Conservation (phyloP, 2,113 vertebrate genomes). For the Carlito syrichta region DNA sequence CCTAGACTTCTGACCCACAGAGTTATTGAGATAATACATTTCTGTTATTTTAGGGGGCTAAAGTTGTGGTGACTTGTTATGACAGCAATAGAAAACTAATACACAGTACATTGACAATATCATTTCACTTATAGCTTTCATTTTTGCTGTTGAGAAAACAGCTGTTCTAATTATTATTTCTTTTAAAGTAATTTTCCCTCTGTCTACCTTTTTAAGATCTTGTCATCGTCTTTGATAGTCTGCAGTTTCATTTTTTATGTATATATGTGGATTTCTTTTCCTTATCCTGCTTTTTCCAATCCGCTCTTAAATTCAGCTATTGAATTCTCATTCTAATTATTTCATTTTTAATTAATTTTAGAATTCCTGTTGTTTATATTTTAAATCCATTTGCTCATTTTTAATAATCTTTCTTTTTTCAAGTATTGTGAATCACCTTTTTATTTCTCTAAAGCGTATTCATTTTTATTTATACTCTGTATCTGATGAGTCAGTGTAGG, state of each 20-base stretch:
- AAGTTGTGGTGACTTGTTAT: background rate
- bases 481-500: background rate
- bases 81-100: background rate
- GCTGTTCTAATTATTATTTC: background rate
- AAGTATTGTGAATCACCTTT: background rate
- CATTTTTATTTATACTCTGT: background rate
- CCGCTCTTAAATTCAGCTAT: background rate
- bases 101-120: background rate
- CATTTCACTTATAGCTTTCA: background rate
- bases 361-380: background rate
- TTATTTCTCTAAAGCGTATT: background rate
- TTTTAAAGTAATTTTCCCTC: background rate
- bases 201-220: background rate
- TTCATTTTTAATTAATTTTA: background rate
- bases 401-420: background rate
- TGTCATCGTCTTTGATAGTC: background rate
- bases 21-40: background rate
- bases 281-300: background rate
- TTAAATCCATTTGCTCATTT: background rate
- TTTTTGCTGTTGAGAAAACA: background rate
- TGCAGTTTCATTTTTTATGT: background rate
- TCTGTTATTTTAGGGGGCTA: background rate
- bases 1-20: background rate
- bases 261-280: background rate
- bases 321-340: background rate